Conservation (phyloP, 2,888 invertebrate genomes). For the Drosophila birchii region DNA sequence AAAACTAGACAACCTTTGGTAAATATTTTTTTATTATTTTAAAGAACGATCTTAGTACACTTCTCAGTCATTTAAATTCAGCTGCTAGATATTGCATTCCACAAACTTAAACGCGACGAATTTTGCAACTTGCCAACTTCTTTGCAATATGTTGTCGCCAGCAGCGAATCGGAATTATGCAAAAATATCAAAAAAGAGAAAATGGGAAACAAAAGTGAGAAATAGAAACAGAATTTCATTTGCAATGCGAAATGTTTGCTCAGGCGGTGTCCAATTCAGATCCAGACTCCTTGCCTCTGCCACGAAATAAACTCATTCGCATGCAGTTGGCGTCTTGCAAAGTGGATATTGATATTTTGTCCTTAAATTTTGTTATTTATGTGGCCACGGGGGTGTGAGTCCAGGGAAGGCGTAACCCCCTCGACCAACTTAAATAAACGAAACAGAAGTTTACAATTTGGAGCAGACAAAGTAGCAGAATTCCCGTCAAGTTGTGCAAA, state of each 20-base stretch:
- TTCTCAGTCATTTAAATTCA: conserved; percentile 27
- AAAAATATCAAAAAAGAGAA: conserved; percentile 59
- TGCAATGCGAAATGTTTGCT: conserved; percentile 61
- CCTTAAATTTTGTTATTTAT: conserved; percentile 85
- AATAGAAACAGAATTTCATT: conserved; percentile 76
- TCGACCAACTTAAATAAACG: conserved; percentile 29
- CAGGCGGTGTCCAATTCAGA: conserved; percentile 44
- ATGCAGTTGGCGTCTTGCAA: conserved; percentile 84
- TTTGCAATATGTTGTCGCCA: conserved; percentile 50
- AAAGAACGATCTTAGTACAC: conserved; percentile 15
- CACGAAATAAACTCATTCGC: conserved; percentile 66
- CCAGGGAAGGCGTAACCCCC: conserved; percentile 31
- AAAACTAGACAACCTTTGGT: not conserved
- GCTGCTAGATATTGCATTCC: conserved; percentile 23
- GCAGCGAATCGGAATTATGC: conserved; percentile 32
- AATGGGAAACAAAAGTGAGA: conserved; percentile 69
- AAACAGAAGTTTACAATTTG: conserved; percentile 74
- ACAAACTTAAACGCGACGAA: conserved; percentile 26
- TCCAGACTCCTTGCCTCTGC: conserved; percentile 10
- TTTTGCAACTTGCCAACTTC: conserved; percentile 35
- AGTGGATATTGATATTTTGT: conserved; percentile 85
- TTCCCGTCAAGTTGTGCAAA: conserved; percentile 79
- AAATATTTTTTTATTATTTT: not conserved
- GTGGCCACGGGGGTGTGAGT: conserved; percentile 64
- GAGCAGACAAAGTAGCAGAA: conserved; percentile 49